A percentile compares a stretch with the other conserved stretches of the same genome.
Conservation (phyloP, 1,140 invertebrate genomes). For the Ips nitidus region DNA sequence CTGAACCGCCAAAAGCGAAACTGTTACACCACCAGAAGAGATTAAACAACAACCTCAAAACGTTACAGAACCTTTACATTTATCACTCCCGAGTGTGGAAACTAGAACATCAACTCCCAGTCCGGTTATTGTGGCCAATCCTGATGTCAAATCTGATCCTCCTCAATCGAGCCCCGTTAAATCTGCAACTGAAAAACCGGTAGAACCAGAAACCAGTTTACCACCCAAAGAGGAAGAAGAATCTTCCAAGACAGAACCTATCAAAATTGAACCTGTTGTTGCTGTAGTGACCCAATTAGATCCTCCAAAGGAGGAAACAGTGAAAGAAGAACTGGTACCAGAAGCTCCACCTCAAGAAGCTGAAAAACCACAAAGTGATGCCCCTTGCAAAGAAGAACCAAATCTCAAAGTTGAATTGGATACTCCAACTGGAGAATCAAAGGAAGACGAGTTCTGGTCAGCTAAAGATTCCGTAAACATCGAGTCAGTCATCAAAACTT, state of each 20-base stretch:
- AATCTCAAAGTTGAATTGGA: slow-evolving; percentile 12
- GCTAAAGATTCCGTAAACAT: slow-evolving; percentile 72
- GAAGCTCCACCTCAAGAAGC: slow-evolving; percentile 10
- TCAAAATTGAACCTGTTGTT: slow-evolving; percentile 25
- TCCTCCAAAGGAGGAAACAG: not conserved
- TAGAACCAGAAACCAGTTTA: slow-evolving; percentile 45
- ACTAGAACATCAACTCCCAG: slow-evolving; percentile 53
- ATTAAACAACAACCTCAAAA: slow-evolving; percentile 1
- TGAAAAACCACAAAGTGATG: not conserved
- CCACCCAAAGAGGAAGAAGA: slow-evolving; percentile 35
- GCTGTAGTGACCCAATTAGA: slow-evolving; percentile 27
- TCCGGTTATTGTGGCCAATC: slow-evolving; percentile 55
- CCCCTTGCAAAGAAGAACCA: not conserved
- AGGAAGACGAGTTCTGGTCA: slow-evolving; percentile 76
- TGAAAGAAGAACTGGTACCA: slow-evolving; percentile 25
- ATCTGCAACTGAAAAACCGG: slow-evolving; percentile 43
- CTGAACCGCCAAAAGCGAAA: not conserved
- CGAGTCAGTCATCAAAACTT: slow-evolving; percentile 74
- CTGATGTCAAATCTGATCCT: slow-evolving; percentile 33
- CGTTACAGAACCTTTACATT: not conserved
- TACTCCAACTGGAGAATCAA: slow-evolving; percentile 56
- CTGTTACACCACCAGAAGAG: not conserved
- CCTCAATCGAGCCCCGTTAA: slow-evolving; percentile 25
- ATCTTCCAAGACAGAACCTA: slow-evolving; percentile 26
- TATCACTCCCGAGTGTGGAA: slow-evolving; percentile 16